Percentiles rank a stretch among this genome's conserved stretches.
Conservation (phyloP, 2,888 invertebrate species). For the Invenusta paracnida region DNA sequence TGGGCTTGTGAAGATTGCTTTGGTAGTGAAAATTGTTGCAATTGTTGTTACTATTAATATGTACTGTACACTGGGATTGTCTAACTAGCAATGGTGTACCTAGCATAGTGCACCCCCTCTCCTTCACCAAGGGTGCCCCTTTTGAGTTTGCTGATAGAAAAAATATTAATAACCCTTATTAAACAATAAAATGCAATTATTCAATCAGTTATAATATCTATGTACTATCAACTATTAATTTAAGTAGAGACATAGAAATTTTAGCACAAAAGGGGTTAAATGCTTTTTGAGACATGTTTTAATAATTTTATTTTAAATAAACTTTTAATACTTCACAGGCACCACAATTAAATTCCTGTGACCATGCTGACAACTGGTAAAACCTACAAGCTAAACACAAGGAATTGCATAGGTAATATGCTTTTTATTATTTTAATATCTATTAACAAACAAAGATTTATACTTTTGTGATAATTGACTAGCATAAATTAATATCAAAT, state of each 20-base stretch:
- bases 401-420: no score
- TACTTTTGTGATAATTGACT: no score
- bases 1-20: no score
- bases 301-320: background rate
- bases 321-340: background rate
- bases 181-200: constrained; percentile 14
- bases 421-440: no score
- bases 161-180: background rate
- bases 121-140: background rate
- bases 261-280: background rate
- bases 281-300: background rate
- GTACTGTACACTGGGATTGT: no score
- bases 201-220: background rate
- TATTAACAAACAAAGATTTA: no score
- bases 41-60: no score
- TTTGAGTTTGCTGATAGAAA: background rate
- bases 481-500: no score
- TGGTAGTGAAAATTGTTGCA: no score
- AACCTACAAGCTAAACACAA: no score
- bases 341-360: no score
- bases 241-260: background rate
- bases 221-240: background rate
- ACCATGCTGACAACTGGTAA: no score
- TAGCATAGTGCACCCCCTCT: background rate
- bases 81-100: background rate